Evolutionary conservation across 1,140 invertebrate species (phyloP), one percentile per base, ranked within the genome.

Genomic region (Drosophila subobscura): DNA sequence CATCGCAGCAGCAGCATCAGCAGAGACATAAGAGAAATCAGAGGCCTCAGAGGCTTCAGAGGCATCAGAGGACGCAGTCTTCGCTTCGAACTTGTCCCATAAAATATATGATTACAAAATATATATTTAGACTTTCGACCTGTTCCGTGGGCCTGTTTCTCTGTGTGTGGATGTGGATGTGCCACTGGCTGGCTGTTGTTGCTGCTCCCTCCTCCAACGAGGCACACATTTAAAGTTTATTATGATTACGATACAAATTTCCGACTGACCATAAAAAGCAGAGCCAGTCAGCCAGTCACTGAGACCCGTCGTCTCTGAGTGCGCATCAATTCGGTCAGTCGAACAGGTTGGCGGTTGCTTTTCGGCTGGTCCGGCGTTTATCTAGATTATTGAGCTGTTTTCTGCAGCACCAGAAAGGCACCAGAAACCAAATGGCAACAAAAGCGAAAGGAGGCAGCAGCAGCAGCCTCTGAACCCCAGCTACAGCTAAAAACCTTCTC

Each of bases 61-160:
- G n/a, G n/a, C n/a, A n/a, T n/a, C n/a, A n/a, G n/a, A n/a, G 33
- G 29, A 33, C 3, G 29, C 3, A 33, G 29, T 8, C 29, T 33
- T 33, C 29, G 29, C 33, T 37, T 37, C 3, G 7, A 37, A 79
- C 72, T 80, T 86, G 81, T 85, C 81, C 77, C 81, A 85, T 86
- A 85, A 86, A 85, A 86, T 85, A 80, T 85, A 79, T 84, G 81
- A 85, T 84, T 84, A 85, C 77, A 77, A 86, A 71, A 85, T 86
- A 83, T 81, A 77, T 72, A 78, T 72, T 80, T 80, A 86, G 84
- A 78, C 76, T 72, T 74, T 37, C 61, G 64, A 78, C 56, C 60
- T 58, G 72, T 75, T 73, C 68, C 58, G 10, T 10, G 7, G 10
- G 33, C 8, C 29, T 33, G 29, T 33, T 8, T 4, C 8, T 33